These are phyloP conservation scores for Heloderma charlesbogerti DNA, from an alignment of 2,113 vertebrate species.

Conservation along the genomic window DNA sequence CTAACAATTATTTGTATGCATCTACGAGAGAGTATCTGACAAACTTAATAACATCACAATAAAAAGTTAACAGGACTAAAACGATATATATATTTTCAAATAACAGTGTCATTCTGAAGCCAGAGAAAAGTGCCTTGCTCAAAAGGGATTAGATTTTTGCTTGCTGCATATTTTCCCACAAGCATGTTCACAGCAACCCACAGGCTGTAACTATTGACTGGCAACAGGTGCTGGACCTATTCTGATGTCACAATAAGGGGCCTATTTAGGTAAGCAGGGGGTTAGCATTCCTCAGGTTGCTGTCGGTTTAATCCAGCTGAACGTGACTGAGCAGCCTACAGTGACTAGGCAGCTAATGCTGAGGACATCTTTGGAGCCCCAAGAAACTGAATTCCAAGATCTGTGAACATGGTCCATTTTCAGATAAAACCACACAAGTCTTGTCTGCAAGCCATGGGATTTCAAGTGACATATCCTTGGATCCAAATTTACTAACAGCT, in stretches of 20 bases:
- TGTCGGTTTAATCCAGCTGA: neutral
- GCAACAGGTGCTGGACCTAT: neutral
- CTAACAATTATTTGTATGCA: constrained; percentile 27
- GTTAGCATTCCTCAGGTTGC: neutral
- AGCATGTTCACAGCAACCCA: neutral
- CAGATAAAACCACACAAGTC: neutral
- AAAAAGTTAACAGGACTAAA: neutral
- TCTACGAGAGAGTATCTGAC: neutral
- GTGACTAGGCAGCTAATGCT: neutral
- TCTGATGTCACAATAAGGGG: neutral
- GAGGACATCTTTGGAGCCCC: neutral
- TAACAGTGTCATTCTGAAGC: neutral
- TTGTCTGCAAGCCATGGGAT: neutral
- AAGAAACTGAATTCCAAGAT: neutral
- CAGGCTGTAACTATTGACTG: neutral
- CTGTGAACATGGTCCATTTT: neutral
- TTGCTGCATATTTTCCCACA: neutral
- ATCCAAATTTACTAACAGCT: neutral
- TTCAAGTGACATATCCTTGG: neutral
- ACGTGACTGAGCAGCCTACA: neutral
- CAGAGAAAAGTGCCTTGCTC: neutral
- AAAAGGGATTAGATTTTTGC: neutral
- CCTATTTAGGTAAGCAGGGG: neutral
- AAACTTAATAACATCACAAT: neutral
- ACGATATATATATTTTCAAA: neutral